These are phyloP conservation scores for Suncus etruscus DNA, from an alignment of 2,113 vertebrate genomes.

Conservation along the genomic window DNA sequence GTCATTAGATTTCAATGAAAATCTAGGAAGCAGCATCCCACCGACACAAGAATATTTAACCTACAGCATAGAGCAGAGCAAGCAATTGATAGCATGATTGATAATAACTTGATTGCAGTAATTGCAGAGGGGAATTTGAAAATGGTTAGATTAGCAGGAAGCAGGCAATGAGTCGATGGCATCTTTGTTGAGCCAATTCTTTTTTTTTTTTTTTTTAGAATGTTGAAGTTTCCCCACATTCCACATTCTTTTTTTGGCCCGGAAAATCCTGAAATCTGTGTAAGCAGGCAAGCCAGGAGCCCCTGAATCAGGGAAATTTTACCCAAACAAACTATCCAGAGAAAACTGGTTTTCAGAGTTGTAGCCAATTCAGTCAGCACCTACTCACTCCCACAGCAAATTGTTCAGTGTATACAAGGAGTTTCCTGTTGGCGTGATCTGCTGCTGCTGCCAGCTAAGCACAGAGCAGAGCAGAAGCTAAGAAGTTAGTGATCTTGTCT, in stretches of 20 bases:
- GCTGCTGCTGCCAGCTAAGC: not conserved
- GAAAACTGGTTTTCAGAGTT: not conserved
- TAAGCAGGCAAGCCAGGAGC: not conserved
- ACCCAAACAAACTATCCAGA: conserved; percentile 14
- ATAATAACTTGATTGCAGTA: conserved; percentile 93
- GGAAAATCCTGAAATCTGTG: conserved; percentile 34
- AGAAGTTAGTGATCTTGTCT: not conserved
- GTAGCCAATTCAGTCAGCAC: not conserved
- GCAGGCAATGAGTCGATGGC: conserved; percentile 87
- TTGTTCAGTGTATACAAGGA: not conserved
- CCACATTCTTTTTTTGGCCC: not conserved
- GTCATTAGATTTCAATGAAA: conserved; percentile 94
- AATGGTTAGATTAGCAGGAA: conserved; percentile 93
- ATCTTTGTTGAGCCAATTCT: conserved; percentile 91
- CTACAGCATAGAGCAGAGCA: conserved; percentile 92
- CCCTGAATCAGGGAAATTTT: not conserved
- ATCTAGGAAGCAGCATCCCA: conserved; percentile 88
- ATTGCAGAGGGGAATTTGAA: conserved; percentile 89
- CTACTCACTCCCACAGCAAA: accelerated
- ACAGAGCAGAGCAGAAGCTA: not conserved
- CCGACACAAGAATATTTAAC: conserved; percentile 91
- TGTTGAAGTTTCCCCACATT: conserved; percentile 83
- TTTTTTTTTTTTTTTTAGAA: conserved; percentile 83
- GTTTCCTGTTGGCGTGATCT: not conserved
- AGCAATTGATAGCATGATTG: conserved; percentile 95